Conservation (phyloP, 2,888 invertebrate genomes). For the Fragum sueziense region DNA sequence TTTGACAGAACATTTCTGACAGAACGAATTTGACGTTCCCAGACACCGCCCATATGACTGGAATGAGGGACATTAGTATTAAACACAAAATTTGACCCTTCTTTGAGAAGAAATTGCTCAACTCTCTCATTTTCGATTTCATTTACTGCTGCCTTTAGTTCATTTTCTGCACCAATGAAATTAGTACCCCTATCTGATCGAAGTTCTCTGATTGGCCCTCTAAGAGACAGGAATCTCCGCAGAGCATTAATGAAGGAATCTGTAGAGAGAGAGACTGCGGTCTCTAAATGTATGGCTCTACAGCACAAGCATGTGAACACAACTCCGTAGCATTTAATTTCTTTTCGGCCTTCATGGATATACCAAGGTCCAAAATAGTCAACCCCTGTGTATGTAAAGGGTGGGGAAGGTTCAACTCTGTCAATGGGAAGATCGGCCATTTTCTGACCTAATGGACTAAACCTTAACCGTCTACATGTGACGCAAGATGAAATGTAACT, state of each 20-base stretch:
- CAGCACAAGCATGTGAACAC: slow-evolving; percentile 45
- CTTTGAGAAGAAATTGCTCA: neutral
- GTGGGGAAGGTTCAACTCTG: slow-evolving; percentile 51
- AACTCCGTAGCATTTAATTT: slow-evolving; percentile 35
- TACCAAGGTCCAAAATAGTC: slow-evolving; percentile 27
- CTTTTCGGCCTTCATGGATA: slow-evolving; percentile 27
- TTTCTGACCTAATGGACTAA: slow-evolving; percentile 60
- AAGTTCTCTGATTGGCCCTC: slow-evolving; percentile 36
- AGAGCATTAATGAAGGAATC: slow-evolving; percentile 47
- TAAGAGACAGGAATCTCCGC: slow-evolving; percentile 37
- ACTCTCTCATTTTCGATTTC: slow-evolving; percentile 22
- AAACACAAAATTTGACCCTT: neutral
- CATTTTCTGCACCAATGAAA: slow-evolving; percentile 50
- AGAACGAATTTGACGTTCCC: slow-evolving; percentile 66
- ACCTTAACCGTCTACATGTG: slow-evolving; percentile 67
- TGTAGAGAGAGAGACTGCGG: slow-evolving; percentile 27
- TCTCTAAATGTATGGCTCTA: slow-evolving; percentile 49
- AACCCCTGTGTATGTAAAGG: slow-evolving; percentile 24
- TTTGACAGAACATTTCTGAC: slow-evolving; percentile 51
- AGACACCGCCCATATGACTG: slow-evolving; percentile 67
- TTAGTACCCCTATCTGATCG: slow-evolving; percentile 57
- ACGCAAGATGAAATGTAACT: slow-evolving; percentile 67
- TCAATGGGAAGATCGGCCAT: slow-evolving; percentile 77
- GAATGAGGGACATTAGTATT: slow-evolving; percentile 63
- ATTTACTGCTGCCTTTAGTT: slow-evolving; percentile 23